A percentile compares a stretch with the other conserved stretches of the same genome.
These are phyloP conservation scores for Harmothoe impar DNA, from an alignment of 2,888 invertebrate genomes.

Conservation along the genomic window DNA sequence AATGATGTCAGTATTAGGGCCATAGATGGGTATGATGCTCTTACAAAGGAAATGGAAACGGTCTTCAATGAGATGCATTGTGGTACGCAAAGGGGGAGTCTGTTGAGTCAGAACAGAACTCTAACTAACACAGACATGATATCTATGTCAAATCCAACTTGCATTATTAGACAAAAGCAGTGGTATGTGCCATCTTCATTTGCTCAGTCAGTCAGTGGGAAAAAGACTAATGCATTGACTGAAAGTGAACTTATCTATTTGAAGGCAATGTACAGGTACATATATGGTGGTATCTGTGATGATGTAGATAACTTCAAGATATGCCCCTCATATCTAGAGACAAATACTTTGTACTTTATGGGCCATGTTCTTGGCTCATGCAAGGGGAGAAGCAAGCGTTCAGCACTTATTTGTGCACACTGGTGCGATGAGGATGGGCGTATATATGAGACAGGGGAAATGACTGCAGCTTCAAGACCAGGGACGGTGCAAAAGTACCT, in stretches of 20 bases:
- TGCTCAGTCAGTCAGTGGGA: neutral
- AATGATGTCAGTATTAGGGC: constrained; percentile 45
- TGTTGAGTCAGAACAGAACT: neutral
- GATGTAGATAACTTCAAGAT: neutral
- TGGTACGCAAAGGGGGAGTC: neutral
- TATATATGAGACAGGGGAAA: neutral
- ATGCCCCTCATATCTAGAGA: neutral
- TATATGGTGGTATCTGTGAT: neutral
- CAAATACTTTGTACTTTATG: neutral
- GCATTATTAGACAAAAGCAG: neutral
- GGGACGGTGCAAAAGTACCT: neutral
- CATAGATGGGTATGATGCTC: neutral
- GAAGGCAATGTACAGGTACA: neutral
- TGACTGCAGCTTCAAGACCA: neutral
- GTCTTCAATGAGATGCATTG: neutral
- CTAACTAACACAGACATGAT: neutral
- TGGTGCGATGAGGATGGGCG: neutral
- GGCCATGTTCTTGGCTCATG: neutral
- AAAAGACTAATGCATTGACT: neutral
- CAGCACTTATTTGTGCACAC: neutral
- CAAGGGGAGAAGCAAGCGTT: neutral
- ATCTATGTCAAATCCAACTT: neutral
- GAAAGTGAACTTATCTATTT: neutral
- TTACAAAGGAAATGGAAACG: neutral
- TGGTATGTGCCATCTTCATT: neutral